Evolutionary conservation across 2,888 invertebrate species (phyloP).

Genomic region (Deilephila porcellus): DNA sequence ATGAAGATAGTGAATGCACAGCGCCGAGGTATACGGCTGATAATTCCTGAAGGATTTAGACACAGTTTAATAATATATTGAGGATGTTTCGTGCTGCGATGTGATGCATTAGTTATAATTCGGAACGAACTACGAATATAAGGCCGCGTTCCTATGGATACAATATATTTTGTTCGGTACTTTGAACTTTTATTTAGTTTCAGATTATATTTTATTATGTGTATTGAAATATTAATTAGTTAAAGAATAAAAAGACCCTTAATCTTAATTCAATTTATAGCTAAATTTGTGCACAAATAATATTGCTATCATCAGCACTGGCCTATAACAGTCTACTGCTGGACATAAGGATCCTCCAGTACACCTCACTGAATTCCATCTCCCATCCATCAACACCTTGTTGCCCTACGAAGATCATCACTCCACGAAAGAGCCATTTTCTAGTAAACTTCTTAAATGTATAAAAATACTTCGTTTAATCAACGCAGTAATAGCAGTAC

Average conservation of each 20-base stretch:
- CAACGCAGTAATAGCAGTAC: too few species aligned
- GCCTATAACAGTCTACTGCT: too few species aligned
- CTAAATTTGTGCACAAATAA: too few species aligned
- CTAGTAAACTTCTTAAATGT: too few species aligned
- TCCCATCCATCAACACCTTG: too few species aligned
- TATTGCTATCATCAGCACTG: too few species aligned
- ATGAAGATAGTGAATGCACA: neutral
- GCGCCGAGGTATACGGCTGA: neutral
- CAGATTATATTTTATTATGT: neutral
- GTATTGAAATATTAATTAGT: neutral
- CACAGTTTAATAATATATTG: conserved; percentile 24
- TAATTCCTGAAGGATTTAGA: conserved; percentile 28
- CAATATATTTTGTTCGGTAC: neutral
- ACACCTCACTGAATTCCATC: too few species aligned
- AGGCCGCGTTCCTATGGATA: conserved; percentile 10
- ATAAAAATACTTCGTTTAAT: too few species aligned
- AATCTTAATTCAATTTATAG: neutral
- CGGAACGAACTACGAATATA: conserved; percentile 12
- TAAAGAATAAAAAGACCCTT: too few species aligned
- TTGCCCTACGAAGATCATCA: too few species aligned
- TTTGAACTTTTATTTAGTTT: neutral
- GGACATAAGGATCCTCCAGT: too few species aligned
- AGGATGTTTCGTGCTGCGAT: conserved; percentile 13
- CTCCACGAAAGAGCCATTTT: too few species aligned
- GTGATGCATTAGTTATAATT: conserved; percentile 27